Evolutionary conservation across 1,140 invertebrate genomes (phyloP).

Genomic region (Holcopasites calliopsidis): DNA sequence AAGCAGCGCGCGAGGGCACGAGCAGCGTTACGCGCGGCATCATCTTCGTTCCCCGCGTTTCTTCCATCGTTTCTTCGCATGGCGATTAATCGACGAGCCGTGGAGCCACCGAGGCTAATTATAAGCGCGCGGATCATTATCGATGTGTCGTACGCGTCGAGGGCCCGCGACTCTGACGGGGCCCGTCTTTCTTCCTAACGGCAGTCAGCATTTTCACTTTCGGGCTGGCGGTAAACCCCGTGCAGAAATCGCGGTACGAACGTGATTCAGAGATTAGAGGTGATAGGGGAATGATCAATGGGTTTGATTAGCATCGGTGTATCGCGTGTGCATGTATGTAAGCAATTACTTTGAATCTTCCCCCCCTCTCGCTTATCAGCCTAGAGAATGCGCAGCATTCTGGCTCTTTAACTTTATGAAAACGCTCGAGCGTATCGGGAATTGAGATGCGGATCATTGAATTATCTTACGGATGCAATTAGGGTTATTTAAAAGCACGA

Average conservation of each 20-base stretch:
- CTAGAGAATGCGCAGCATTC: background rate
- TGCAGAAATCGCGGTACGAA: constrained; percentile 27
- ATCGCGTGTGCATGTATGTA: background rate
- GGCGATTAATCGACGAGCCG: constrained; percentile 25
- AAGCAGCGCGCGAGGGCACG: constrained; percentile 23
- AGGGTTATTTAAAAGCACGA: no score
- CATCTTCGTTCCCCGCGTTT: constrained; percentile 1
- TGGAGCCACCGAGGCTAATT: constrained; percentile 45
- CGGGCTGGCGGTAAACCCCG: constrained; percentile 16
- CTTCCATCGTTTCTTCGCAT: background rate
- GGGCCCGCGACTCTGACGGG: constrained; percentile 10
- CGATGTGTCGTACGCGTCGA: constrained; percentile 26
- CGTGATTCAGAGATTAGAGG: constrained; percentile 1
- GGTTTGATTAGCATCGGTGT: constrained; percentile 7
- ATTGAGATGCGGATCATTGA: background rate
- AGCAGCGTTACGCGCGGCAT: constrained; percentile 43
- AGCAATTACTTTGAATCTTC: background rate
- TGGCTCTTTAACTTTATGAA: no score
- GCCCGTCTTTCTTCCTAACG: constrained; percentile 26
- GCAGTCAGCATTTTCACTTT: constrained; percentile 60
- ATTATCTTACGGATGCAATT: no score
- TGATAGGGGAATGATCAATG: background rate
- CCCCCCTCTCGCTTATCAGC: background rate
- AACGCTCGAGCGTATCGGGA: background rate
- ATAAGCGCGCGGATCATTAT: constrained; percentile 58